Evolutionary conservation across 1,140 invertebrate species (phyloP), one percentile per base, ranked within the genome.

Genomic region (Spodoptera litura): DNA sequence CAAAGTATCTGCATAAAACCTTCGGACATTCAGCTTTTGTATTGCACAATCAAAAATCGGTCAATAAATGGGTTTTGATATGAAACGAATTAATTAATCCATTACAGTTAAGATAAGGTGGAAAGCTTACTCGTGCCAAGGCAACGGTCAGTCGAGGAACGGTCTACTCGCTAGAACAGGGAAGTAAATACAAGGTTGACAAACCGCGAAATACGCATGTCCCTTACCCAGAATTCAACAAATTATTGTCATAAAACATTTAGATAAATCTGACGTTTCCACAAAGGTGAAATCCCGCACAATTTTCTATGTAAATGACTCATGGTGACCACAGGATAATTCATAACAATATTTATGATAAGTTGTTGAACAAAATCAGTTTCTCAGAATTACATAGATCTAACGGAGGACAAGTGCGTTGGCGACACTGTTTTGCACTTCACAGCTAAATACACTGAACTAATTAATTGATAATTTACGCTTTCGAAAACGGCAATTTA

Each of bases 11-110:
- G 31, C 68, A 71, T 56, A 53, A 13, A 20, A 71, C 68, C 68
- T 71, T 71, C 68, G 52, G 9, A 71, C 64, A 31, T 71, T 71
- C 51, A 71, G 38, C 52, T 71, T 71, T 71, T 56, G 44, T 68
- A 9, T 71, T 71, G 68, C 53, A 56, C 68, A 56, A 71, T 56
- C 68, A 11, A 31, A 71, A 56, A 71, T 38, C 31, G 52, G 68
- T 56, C 51, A 68, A 71, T 49, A 56, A 71, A 56, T 71, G 53
- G 6, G 68, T 71, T 56, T 71, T 35, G 27, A 25, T 71, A 71
- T 71, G 55, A 71, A 9, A 35, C n/a, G 27, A 71, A 55, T 71
- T 71, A 56, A 56, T 55, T 71, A 56, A 71, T 71, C 51, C 13
- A 56, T 38, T 71, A 20, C 52, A 68, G 49, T 71, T 31, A 9